Evolutionary conservation across 1,140 invertebrate species (phyloP).

Genomic region (Trigoniulus corallinus): DNA sequence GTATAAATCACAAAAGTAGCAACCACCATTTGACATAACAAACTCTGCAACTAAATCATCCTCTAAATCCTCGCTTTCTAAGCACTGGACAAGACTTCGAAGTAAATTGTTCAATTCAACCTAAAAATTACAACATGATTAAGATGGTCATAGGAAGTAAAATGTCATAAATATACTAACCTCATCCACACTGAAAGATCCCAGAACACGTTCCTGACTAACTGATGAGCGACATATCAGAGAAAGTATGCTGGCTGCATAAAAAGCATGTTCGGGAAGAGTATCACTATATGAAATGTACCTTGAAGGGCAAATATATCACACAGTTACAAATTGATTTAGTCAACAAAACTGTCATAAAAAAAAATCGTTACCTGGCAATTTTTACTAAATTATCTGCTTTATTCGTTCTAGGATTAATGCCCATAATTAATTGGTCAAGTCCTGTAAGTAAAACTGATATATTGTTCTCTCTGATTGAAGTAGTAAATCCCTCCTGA

Average conservation of each 20-base stretch:
- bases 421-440: constrained; percentile 61
- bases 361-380: constrained; percentile 37
- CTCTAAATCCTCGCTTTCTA: constrained; percentile 47
- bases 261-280: constrained; percentile 45
- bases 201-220: constrained; percentile 48
- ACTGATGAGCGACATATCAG: constrained; percentile 43
- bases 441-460: constrained; percentile 47
- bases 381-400: constrained; percentile 66
- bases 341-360: background rate
- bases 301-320: constrained; percentile 17
- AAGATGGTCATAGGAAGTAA: background rate
- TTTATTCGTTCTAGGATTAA: constrained; percentile 53
- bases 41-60: constrained; percentile 2
- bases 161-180: constrained; percentile 11
- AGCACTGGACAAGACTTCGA: constrained; percentile 72
- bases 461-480: constrained; percentile 28
- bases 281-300: constrained; percentile 49
- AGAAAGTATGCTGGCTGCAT: constrained; percentile 50
- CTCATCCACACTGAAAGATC: constrained; percentile 44
- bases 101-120: constrained; percentile 29
- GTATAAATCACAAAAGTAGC: background rate
- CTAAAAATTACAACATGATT: constrained; percentile 11
- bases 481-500: constrained; percentile 45
- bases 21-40: background rate
- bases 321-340: background rate